Percentiles rank a stretch among this genome's conserved stretches.
Conservation (phyloP, 2,888 invertebrate species). For the Drosophila infuscata region DNA sequence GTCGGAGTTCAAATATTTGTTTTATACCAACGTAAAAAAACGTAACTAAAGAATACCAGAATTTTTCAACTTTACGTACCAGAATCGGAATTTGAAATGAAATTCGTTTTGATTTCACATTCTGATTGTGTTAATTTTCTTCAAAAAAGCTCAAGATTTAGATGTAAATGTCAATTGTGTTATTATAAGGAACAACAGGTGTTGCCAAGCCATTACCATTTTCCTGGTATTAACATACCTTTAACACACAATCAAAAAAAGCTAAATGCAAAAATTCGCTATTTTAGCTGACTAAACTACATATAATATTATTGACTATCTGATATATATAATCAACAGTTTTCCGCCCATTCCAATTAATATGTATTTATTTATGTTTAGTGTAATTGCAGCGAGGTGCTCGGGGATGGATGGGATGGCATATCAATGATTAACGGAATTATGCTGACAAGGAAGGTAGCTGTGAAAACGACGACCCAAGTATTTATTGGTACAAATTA, state of each 20-base stretch:
- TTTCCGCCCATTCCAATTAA: neutral
- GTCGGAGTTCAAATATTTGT: too few species aligned
- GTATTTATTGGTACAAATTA: conserved; percentile 82
- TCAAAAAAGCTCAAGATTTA: neutral
- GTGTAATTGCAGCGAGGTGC: conserved; percentile 27
- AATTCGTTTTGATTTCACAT: neutral
- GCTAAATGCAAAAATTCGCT: neutral
- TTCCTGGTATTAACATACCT: neutral
- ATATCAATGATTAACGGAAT: conserved; percentile 58
- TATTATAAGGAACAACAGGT: neutral
- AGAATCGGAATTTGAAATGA: too few species aligned
- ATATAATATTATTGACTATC: neutral
- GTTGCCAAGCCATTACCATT: neutral
- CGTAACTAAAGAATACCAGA: too few species aligned
- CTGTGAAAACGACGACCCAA: conserved; percentile 57
- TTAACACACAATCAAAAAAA: neutral
- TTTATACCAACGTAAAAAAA: too few species aligned
- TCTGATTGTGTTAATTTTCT: neutral
- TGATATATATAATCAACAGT: neutral
- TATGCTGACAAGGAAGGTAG: conserved; percentile 51
- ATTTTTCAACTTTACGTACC: too few species aligned
- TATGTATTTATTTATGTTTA: neutral
- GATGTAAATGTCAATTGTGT: neutral
- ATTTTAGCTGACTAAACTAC: neutral
- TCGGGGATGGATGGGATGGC: neutral